Conservation (phyloP, 2,113 vertebrate species). For the Carassius auratus region DNA sequence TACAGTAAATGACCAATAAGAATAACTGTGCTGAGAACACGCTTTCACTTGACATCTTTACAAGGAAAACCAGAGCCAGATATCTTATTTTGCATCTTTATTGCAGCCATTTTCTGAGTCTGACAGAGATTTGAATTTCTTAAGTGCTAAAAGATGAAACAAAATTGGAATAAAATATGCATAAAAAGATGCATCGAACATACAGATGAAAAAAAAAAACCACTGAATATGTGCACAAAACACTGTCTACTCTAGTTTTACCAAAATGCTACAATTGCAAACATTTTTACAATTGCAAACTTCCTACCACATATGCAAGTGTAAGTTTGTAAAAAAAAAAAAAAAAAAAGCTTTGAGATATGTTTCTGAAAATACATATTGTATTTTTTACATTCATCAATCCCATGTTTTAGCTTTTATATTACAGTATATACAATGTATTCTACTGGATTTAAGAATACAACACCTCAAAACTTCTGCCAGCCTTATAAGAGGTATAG, state of each 20-base stretch:
- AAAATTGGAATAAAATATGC: background rate
- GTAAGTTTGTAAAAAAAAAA: slow-evolving; percentile 1
- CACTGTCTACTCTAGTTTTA: background rate
- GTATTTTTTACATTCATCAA: slow-evolving; percentile 38
- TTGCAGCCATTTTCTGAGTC: slow-evolving; percentile 22
- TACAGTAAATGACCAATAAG: background rate
- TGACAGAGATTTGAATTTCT: background rate
- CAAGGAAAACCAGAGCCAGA: slow-evolving; percentile 24
- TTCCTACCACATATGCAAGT: background rate
- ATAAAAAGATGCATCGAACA: background rate
- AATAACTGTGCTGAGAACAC: background rate
- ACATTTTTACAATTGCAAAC: background rate
- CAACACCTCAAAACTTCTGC: background rate
- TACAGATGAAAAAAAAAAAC: background rate
- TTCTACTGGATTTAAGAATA: slow-evolving; percentile 28
- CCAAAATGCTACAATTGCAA: background rate
- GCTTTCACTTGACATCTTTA: background rate
- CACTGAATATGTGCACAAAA: slow-evolving; percentile 6
- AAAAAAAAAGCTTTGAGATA: background rate
- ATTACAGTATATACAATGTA: slow-evolving; percentile 54
- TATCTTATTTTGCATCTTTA: slow-evolving; percentile 5
- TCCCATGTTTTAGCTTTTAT: slow-evolving; percentile 45
- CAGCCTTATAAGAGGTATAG: slow-evolving; percentile 13
- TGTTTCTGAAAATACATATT: slow-evolving; percentile 26
- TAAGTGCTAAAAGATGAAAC: background rate